These are phyloP conservation scores for Nibea albiflora DNA, from an alignment of 2,113 vertebrate species.

Conservation along the genomic window DNA sequence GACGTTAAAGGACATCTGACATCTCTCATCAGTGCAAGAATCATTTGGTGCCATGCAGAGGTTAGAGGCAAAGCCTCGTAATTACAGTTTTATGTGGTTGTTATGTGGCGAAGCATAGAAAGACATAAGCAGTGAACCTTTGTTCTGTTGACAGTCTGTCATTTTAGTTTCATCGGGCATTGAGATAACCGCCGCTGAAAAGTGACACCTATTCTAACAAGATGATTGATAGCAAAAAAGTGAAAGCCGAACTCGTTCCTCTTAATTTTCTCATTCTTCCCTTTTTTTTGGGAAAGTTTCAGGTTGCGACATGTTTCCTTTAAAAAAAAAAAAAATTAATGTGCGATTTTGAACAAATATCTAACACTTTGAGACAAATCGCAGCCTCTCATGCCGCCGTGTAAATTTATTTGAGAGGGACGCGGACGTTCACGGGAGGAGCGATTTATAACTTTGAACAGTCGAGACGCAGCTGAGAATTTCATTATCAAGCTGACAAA, in stretches of 20 bases:
- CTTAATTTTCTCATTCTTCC: not conserved
- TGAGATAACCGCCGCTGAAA: slow-evolving; percentile 17
- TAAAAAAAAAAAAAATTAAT: not conserved
- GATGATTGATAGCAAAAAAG: slow-evolving; percentile 28
- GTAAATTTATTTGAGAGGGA: slow-evolving; percentile 23
- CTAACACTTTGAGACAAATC: slow-evolving; percentile 4
- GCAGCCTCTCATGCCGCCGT: not conserved
- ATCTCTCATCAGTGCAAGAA: not conserved
- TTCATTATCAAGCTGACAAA: slow-evolving; percentile 37
- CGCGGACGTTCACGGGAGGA: not conserved
- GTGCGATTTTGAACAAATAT: slow-evolving; percentile 16
- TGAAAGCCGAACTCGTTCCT: not conserved
- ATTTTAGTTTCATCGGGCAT: slow-evolving; percentile 23
- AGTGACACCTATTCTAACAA: slow-evolving; percentile 28
- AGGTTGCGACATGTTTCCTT: not conserved
- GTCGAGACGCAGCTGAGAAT: not conserved
- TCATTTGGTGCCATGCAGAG: not conserved
- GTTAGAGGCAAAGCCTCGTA: not conserved
- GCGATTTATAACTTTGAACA: slow-evolving; percentile 8
- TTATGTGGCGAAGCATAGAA: not conserved
- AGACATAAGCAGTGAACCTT: slow-evolving; percentile 11
- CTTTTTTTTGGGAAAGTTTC: not conserved
- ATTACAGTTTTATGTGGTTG: slow-evolving; percentile 6
- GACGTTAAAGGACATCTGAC: not conserved
- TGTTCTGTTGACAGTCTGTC: slow-evolving; percentile 27